Evolutionary conservation across 2,113 vertebrate species (phyloP), one percentile per base, ranked within the genome.

Genomic region (Serinus canaria): DNA sequence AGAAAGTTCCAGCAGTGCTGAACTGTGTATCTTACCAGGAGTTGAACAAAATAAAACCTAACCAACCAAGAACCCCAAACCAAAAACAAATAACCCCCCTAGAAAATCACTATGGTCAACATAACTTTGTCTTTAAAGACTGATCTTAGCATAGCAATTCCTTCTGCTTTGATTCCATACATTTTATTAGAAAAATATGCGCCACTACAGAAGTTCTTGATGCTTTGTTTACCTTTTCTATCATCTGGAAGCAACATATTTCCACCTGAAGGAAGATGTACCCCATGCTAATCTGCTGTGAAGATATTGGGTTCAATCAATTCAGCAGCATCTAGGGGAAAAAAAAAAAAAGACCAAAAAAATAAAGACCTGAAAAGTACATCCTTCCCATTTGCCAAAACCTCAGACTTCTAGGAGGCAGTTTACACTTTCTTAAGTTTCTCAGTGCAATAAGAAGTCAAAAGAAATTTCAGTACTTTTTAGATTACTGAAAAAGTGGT

Each of bases 321-420:
- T 74, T 99, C 98, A 85, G 98, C 67, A 99, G 97, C 43, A 99
- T 94, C 99, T 99, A 69, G 22, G 11, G 19, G 2, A 68, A 62
- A 90, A 22, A 55, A 33, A 56, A 73, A 46, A 77, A 84, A 68
- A 81, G 39, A 89, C 5, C 2, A 60, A 77, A 33, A 31, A 75
- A 93, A 89, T 83, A n/a, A 13, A 66, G 37, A 90, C 76, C 55
- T 64, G 33, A 87, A 91, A 81, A 89, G 3, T 13, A 20, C 13
- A 28, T 6, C 20, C 31, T 81, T 89, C 46, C 41, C 17, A 5
- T 84, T 69, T 53, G 10, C 15, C 43, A 66, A 78, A 75, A 76
- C 15, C 22, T 27, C 24, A 72, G 31, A 53, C 3, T 77, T 69
- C 23, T 25, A 2, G 49, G 30, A 80, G 41, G 21, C 22, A 69